Conservation (phyloP, 2,888 invertebrate species). For the Heliconius sara region DNA sequence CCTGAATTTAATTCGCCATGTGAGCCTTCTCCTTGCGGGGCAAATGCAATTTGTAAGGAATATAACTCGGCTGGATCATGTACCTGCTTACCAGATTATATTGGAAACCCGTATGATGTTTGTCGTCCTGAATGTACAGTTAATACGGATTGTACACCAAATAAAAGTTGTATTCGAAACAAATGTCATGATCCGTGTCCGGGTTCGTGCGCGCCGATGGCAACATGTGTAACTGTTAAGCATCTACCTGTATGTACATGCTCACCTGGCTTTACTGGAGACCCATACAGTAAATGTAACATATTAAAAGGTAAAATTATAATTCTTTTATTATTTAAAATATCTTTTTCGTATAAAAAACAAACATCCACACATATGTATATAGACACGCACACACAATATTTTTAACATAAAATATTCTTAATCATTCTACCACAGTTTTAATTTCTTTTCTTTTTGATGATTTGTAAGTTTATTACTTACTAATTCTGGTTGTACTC, state of each 20-base stretch:
- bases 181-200: conserved; percentile 92
- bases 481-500: too few relatives aligned
- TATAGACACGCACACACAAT: background rate
- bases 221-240: conserved; percentile 88
- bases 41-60: conserved; percentile 86
- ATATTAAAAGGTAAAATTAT: conserved; percentile 64
- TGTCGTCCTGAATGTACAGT: conserved; percentile 90
- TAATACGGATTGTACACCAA: conserved; percentile 88
- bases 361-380: background rate
- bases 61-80: conserved; percentile 86
- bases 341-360: conserved; percentile 8
- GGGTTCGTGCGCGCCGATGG: conserved; percentile 89
- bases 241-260: conserved; percentile 89
- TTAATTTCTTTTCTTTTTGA: background rate
- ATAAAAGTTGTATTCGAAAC: conserved; percentile 88
- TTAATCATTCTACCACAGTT: background rate
- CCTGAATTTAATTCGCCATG: conserved; percentile 82
- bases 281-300: conserved; percentile 87
- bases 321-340: background rate
- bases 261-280: conserved; percentile 87
- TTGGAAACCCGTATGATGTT: conserved; percentile 91
- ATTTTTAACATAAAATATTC: background rate
- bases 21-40: conserved; percentile 85
- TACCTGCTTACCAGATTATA: conserved; percentile 87
- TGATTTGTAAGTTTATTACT: too few relatives aligned